Percentiles rank a stretch among this genome's conserved stretches.
Evolutionary conservation across 2,888 invertebrate species (phyloP).

Genomic region (Tridacna crocea): DNA sequence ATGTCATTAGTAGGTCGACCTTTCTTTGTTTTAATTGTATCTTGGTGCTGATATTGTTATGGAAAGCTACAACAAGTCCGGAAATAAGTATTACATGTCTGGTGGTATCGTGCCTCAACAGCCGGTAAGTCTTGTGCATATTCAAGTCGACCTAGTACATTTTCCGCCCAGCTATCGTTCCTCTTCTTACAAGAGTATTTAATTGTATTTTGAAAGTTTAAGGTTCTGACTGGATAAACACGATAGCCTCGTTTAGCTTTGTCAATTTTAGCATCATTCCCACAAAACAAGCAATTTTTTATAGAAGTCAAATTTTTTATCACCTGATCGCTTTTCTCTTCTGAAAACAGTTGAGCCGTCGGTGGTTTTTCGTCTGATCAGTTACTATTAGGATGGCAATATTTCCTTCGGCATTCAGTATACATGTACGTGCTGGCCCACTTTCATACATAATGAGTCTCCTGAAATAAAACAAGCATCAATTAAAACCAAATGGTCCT

Average conservation of each 20-base stretch:
- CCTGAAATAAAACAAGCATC: no score
- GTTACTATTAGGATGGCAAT: constrained; percentile 15
- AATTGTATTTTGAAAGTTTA: constrained; percentile 10
- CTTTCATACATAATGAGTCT: not conserved
- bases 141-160: constrained; percentile 39
- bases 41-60: not conserved
- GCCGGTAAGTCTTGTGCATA: constrained; percentile 26
- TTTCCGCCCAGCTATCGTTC: constrained; percentile 35
- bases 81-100: constrained; percentile 28
- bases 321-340: not conserved
- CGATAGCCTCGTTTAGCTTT: constrained; percentile 5
- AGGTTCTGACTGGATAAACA: constrained; percentile 7
- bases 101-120: constrained; percentile 18
- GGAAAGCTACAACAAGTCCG: constrained; percentile 18
- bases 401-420: constrained; percentile 5
- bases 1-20: constrained; percentile 13
- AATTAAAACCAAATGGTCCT: no score
- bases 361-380: not conserved
- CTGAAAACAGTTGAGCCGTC: not conserved
- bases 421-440: constrained; percentile 12
- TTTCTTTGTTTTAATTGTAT: constrained; percentile 8
- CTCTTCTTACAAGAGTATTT: constrained; percentile 1
- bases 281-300: not conserved
- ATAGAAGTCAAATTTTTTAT: not conserved
- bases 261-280: not conserved